These are phyloP conservation scores for Kryphioiulus occultus DNA, from an alignment of 2,888 invertebrate genomes.

Conservation along the genomic window DNA sequence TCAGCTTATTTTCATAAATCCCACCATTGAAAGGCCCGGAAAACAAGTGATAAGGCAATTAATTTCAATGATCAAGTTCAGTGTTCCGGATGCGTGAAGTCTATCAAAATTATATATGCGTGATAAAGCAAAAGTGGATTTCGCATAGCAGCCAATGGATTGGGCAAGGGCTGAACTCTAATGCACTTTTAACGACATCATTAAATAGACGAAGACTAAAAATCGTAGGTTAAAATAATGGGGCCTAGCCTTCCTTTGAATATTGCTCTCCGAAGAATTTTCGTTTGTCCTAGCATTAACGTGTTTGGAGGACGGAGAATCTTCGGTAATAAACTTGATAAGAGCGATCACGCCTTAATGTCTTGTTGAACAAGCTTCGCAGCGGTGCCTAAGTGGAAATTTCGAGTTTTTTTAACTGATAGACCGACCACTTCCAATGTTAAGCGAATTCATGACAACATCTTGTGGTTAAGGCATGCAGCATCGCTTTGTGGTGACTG, in stretches of 20 bases:
- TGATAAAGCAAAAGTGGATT: constrained; percentile 34
- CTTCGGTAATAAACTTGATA: constrained; percentile 29
- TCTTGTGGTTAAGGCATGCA: constrained; percentile 1
- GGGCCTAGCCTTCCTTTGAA: neutral
- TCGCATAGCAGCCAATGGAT: neutral
- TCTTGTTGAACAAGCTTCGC: constrained; percentile 9
- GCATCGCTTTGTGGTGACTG: neutral
- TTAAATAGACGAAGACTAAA: constrained; percentile 13
- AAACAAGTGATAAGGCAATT: neutral
- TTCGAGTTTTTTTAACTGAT: neutral
- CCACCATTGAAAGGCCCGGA: neutral
- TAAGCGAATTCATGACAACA: constrained; percentile 6
- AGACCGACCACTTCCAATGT: neutral
- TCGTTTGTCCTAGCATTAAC: neutral
- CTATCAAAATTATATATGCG: constrained; percentile 21
- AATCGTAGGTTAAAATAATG: neutral
- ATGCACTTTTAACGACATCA: constrained; percentile 30
- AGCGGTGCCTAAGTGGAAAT: neutral
- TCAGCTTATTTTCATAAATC: neutral
- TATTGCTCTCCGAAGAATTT: neutral
- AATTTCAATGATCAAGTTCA: constrained; percentile 29
- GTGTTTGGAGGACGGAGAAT: neutral
- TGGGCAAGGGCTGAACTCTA: constrained; percentile 2
- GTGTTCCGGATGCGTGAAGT: constrained; percentile 38
- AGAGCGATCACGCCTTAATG: constrained; percentile 26